These are phyloP conservation scores for Amyelois transitella DNA, from an alignment of 1,140 invertebrate species.

Conservation along the genomic window DNA sequence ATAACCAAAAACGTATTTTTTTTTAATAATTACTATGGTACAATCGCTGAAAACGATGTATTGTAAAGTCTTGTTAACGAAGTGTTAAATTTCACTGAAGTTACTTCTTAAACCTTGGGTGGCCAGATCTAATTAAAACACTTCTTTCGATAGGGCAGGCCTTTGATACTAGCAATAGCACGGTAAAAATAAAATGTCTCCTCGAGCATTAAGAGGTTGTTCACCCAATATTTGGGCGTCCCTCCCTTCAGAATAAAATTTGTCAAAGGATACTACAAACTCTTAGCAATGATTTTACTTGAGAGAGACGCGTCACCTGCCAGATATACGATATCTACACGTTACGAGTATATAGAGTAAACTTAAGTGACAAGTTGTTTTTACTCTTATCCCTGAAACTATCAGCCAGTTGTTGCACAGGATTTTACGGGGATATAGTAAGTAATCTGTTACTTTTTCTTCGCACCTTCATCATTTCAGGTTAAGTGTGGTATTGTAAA, in stretches of 20 bases:
- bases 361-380: not conserved
- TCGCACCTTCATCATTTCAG: no score
- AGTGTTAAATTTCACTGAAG: not conserved
- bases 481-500: no score
- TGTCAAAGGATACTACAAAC: constrained; percentile 52
- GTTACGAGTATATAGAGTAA: not conserved
- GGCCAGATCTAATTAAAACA: not conserved
- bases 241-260: constrained; percentile 39
- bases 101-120: not conserved
- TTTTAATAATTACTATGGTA: no score
- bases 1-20: no score
- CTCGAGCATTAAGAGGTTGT: constrained; percentile 67
- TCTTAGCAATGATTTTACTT: constrained; percentile 16
- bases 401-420: no score
- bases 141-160: not conserved
- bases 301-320: constrained; percentile 34
- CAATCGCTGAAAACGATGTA: no score
- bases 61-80: not conserved
- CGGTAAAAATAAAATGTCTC: constrained; percentile 72
- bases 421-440: no score
- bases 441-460: no score
- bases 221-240: constrained; percentile 69
- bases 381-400: no score
- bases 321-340: not conserved
- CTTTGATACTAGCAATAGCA: constrained; percentile 11